Conservation (phyloP, 2,888 invertebrate species). For the Drosophila greeni region DNA sequence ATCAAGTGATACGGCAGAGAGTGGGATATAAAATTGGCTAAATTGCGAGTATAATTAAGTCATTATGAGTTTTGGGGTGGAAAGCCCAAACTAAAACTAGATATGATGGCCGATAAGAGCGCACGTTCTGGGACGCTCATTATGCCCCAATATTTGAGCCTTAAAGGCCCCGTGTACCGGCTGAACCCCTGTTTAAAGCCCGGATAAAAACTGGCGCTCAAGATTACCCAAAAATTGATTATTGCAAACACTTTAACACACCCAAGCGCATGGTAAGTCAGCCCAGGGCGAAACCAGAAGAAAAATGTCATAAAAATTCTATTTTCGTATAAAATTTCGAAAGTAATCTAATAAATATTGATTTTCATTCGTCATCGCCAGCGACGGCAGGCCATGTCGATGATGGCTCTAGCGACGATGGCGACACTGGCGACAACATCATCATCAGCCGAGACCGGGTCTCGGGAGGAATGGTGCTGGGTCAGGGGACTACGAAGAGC, state of each 20-base stretch:
- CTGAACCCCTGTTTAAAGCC: slow-evolving; percentile 17
- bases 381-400: slow-evolving; percentile 45
- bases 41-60: slow-evolving; percentile 30
- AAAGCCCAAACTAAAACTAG: slow-evolving; percentile 17
- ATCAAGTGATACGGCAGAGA: slow-evolving; percentile 27
- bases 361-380: slow-evolving; percentile 76
- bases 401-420: slow-evolving; percentile 28
- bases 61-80: slow-evolving; percentile 23
- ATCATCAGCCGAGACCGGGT: slow-evolving; percentile 50
- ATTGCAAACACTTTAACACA: slow-evolving; percentile 39
- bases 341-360: slow-evolving; percentile 78
- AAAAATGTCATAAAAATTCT: slow-evolving; percentile 69
- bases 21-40: slow-evolving; percentile 17
- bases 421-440: slow-evolving; percentile 51
- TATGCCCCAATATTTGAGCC: slow-evolving; percentile 4
- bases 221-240: slow-evolving; percentile 52
- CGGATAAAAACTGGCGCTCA: neutral
- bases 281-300: slow-evolving; percentile 26
- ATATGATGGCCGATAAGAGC: slow-evolving; percentile 12
- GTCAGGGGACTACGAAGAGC: slow-evolving; percentile 1
- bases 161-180: neutral
- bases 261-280: slow-evolving; percentile 45
- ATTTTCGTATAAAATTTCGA: slow-evolving; percentile 71
- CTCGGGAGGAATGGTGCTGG: slow-evolving; percentile 11
- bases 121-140: neutral